A percentile compares a stretch with the other conserved stretches of the same genome.
These are phyloP conservation scores for Troglohyphantes excavatus DNA, from an alignment of 2,888 invertebrate species.

Conservation along the genomic window DNA sequence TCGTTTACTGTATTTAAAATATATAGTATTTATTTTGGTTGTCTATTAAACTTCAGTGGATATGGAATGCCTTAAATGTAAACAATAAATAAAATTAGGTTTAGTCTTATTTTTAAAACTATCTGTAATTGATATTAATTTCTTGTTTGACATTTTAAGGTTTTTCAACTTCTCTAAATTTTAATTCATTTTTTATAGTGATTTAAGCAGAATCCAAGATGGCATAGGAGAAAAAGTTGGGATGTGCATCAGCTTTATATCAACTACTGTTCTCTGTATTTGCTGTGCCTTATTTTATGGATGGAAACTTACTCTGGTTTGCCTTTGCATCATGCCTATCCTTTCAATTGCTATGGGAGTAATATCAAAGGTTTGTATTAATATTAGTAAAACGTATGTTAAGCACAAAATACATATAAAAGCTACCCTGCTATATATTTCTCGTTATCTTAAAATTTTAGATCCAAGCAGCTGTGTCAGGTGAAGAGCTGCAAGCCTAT, in stretches of 20 bases:
- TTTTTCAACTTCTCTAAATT: too few species aligned
- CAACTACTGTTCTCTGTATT: constrained; percentile 88
- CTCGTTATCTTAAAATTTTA: background rate
- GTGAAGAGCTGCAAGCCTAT: constrained; percentile 84
- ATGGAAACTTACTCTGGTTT: constrained; percentile 91
- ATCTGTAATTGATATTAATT: too few species aligned
- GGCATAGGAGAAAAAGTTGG: constrained; percentile 92
- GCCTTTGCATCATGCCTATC: constrained; percentile 89
- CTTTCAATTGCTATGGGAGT: constrained; percentile 89
- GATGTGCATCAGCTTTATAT: constrained; percentile 88
- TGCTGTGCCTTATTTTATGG: constrained; percentile 89
- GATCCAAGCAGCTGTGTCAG: constrained; percentile 80
- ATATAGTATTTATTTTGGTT: too few species aligned
- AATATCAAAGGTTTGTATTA: constrained; percentile 86
- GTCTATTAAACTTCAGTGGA: too few species aligned
- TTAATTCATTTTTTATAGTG: constrained; percentile 55
- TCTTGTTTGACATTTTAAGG: too few species aligned
- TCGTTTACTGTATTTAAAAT: too few species aligned
- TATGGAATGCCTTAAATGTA: too few species aligned
- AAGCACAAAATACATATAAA: too few species aligned
- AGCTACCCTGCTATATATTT: too few species aligned
- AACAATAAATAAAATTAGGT: too few species aligned
- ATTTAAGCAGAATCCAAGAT: constrained; percentile 88
- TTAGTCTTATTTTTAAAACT: too few species aligned
- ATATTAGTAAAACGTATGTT: too few species aligned